Evolutionary conservation across 2,888 invertebrate species (phyloP), one percentile per base, ranked within the genome.

Genomic region (Octodonta nipae): DNA sequence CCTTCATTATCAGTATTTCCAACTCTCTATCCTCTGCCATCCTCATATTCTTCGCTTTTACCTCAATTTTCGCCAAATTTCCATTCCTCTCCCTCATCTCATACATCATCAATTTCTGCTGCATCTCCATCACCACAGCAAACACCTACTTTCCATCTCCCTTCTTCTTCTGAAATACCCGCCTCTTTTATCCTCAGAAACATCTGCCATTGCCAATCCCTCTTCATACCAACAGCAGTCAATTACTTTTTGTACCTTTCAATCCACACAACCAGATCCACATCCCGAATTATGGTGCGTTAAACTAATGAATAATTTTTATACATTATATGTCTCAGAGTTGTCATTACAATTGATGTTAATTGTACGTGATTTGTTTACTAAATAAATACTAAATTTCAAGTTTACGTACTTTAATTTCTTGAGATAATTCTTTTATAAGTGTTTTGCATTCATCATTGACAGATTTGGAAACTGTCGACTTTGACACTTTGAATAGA

Each of bases 401-500:
- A 20, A 17, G 10, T 16, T 15, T 20, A 29, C 34, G 16, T 33
- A 36, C 33, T 22, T 31, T 29, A 4, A 36, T 30, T 35, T 37
- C 31, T 26, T 28, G 14, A 16, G 15, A 29, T n/a, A 39, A 14
- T 34, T 20, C 30, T 13, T 33, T 7, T n/a, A 26, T 39, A 8
- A 37, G 12, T 12, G 34, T 34, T 14, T 13, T 10, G 28, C 34
- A 37, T 15, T 37, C 36, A 16, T 36, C 37, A 10, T 29, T 11
- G 5, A 38, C 38, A 33, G 32, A 33, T 15, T 28, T 13, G 12
- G 32, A 34, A 10, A 39, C 35, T 8, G 35, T 35, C 35, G 37
- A 35, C 15, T 6, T 11, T 13, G 40, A 35, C 17, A 39, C 20
- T 22, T 39, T 36, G 15, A 38, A 38, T 8, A 38, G 14, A 14